These are phyloP conservation scores for Chrysomallon squamiferum DNA, from an alignment of 1,140 invertebrate species.

Conservation along the genomic window DNA sequence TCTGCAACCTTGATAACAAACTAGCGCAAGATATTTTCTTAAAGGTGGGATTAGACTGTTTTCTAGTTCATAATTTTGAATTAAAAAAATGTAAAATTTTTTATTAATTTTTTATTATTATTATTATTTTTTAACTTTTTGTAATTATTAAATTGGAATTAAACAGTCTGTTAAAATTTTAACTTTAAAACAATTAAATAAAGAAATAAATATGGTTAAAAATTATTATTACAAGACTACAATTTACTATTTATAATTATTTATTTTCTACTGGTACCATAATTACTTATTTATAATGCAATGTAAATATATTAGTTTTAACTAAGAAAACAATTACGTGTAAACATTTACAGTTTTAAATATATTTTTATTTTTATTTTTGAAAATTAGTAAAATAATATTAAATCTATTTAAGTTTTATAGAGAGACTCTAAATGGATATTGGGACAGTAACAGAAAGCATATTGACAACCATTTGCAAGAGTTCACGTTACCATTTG, in stretches of 20 bases:
- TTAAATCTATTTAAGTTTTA: conserved; percentile 32
- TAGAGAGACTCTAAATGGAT: conserved; percentile 16
- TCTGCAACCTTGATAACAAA: conserved; percentile 14
- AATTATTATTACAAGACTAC: neutral
- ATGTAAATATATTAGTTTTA: too few relatives aligned
- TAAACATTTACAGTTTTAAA: too few relatives aligned
- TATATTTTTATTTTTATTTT: too few relatives aligned
- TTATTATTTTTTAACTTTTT: neutral
- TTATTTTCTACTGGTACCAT: too few relatives aligned
- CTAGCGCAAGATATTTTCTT: conserved; percentile 16
- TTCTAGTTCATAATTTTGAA: neutral
- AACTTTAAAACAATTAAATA: neutral
- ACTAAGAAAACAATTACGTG: too few relatives aligned
- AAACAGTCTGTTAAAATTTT: too few relatives aligned
- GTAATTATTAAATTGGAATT: neutral
- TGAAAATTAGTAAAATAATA: too few relatives aligned
- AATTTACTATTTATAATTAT: too few relatives aligned
- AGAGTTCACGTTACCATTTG: conserved; percentile 24
- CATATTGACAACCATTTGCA: conserved; percentile 23
- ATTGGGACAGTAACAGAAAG: conserved; percentile 26
- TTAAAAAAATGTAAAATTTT: neutral
- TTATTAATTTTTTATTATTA: neutral
- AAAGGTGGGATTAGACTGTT: conserved; percentile 30
- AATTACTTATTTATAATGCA: too few relatives aligned
- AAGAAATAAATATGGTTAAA: neutral